These are phyloP conservation scores for Agelaius tricolor DNA, from an alignment of 2,113 vertebrate genomes.

Conservation along the genomic window DNA sequence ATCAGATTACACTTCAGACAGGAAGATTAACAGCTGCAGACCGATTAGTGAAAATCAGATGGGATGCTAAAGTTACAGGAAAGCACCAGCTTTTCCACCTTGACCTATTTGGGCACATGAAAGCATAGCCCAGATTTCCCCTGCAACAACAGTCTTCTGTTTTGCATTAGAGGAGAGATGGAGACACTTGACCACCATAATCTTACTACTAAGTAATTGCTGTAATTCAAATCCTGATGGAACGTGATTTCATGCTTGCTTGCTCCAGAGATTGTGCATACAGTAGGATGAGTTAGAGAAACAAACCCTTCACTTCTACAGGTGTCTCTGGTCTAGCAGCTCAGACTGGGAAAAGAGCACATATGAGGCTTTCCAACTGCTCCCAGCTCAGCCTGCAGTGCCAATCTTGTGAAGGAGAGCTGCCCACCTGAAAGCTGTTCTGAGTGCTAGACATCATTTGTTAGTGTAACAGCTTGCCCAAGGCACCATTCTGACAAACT, in stretches of 20 bases:
- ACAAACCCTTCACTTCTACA: neutral
- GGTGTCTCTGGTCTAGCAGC: neutral
- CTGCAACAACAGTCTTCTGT: neutral
- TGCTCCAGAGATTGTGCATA: neutral
- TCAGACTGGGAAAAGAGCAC: neutral
- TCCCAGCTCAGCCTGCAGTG: neutral
- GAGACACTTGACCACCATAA: neutral
- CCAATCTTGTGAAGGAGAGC: neutral
- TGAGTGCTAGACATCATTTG: neutral
- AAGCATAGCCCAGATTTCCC: neutral
- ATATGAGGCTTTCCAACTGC: neutral
- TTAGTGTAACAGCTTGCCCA: neutral
- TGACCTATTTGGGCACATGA: neutral
- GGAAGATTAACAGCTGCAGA: conserved; percentile 26
- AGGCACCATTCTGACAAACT: neutral
- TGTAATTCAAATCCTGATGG: neutral
- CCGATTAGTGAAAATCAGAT: neutral
- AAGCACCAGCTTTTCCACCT: conserved; percentile 3
- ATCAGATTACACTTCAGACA: conserved; percentile 23
- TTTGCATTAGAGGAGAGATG: neutral
- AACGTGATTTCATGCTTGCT: neutral
- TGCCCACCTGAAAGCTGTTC: neutral
- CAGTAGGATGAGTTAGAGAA: neutral
- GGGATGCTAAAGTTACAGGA: neutral
- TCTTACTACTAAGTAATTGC: neutral